Evolutionary conservation across 1,140 invertebrate species (phyloP).

Genomic region (Anthonomus grandis): DNA sequence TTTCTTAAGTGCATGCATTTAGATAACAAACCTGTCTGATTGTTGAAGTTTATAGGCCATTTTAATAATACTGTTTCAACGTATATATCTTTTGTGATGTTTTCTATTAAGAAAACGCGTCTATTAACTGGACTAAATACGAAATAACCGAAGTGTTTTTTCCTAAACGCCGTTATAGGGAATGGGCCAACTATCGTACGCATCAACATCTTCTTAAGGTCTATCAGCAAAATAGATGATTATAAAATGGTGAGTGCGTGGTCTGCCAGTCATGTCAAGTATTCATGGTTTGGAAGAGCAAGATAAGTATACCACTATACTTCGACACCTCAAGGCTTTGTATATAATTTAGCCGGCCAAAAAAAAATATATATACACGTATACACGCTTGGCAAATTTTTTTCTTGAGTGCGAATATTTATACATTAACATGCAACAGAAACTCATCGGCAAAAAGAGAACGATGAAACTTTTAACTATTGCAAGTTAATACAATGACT

Average conservation of each 20-base stretch:
- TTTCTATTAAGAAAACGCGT: conserved; percentile 3
- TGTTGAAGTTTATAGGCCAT: too few relatives aligned
- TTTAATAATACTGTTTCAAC: too few relatives aligned
- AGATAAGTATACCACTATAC: conserved; percentile 31
- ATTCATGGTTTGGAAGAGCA: conserved; percentile 36
- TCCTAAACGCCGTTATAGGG: conserved; percentile 54
- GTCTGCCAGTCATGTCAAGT: conserved; percentile 46
- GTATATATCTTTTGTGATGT: neutral
- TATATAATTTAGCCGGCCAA: conserved; percentile 20
- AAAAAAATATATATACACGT: too few relatives aligned
- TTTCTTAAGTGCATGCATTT: too few relatives aligned
- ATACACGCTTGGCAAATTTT: too few relatives aligned
- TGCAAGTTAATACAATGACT: too few relatives aligned
- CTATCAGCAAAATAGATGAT: conserved; percentile 98
- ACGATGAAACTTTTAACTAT: too few relatives aligned
- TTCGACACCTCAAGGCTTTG: conserved; percentile 19
- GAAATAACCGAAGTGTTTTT: conserved; percentile 24
- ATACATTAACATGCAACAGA: neutral
- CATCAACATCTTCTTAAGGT: conserved; percentile 93
- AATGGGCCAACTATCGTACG: conserved; percentile 74
- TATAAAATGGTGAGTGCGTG: conserved; percentile 93
- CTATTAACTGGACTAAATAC: conserved; percentile 15
- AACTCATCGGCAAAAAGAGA: too few relatives aligned
- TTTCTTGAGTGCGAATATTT: neutral
- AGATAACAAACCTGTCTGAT: too few relatives aligned